These are phyloP conservation scores for Callimorpha dominula DNA, from an alignment of 2,888 invertebrate species.

Conservation along the genomic window DNA sequence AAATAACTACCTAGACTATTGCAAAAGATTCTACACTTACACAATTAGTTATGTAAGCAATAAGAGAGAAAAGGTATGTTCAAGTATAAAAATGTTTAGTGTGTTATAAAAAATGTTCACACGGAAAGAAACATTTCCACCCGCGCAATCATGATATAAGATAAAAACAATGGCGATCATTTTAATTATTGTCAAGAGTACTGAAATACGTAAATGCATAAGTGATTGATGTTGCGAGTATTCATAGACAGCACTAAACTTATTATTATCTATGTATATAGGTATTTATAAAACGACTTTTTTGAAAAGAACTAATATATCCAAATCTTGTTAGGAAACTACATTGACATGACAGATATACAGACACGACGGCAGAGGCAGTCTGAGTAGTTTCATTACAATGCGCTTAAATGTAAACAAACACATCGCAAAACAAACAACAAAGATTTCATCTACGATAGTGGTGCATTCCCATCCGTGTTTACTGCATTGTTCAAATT, in stretches of 20 bases:
- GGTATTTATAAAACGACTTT: background rate
- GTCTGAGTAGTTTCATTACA: constrained; percentile 12
- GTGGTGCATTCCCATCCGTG: constrained; percentile 65
- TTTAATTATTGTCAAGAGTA: background rate
- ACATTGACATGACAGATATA: background rate
- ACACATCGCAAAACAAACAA: constrained; percentile 53
- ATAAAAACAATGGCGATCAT: background rate
- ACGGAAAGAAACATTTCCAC: background rate
- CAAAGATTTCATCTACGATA: constrained; percentile 43
- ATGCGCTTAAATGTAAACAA: constrained; percentile 38
- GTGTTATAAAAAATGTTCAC: background rate
- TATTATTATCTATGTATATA: background rate
- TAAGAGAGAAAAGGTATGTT: background rate
- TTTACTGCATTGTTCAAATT: constrained; percentile 79
- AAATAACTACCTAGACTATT: too few relatives aligned
- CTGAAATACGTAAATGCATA: background rate
- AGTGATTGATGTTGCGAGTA: background rate
- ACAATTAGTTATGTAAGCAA: background rate
- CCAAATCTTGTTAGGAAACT: background rate
- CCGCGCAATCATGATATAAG: background rate
- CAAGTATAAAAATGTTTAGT: background rate
- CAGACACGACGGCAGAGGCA: background rate
- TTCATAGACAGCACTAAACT: background rate
- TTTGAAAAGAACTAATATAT: background rate
- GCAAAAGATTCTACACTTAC: background rate